Conservation (phyloP, 2,797 vertebrate species). For the Paratrypauchen microcephalus region DNA sequence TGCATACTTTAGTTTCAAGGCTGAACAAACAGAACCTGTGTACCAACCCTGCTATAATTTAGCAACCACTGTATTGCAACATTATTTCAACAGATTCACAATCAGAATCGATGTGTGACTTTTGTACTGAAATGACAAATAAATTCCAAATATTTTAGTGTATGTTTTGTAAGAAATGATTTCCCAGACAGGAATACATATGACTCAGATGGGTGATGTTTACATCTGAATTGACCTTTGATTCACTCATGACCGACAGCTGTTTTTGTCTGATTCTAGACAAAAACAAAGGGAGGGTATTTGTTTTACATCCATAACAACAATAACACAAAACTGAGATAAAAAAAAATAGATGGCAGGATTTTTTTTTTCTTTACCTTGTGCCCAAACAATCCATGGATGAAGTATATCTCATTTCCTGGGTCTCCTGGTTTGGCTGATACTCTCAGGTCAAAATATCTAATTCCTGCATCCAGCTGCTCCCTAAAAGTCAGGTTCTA, state of each 20-base stretch:
- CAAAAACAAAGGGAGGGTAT: background rate
- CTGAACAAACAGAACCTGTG: background rate
- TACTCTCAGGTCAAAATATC: conserved; percentile 96
- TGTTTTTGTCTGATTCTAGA: conserved; percentile 5
- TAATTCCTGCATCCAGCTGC: conserved; percentile 93
- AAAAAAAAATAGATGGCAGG: background rate
- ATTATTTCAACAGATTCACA: background rate
- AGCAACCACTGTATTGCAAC: background rate
- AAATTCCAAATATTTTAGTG: too few relatives aligned
- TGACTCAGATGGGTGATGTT: conserved; percentile 15
- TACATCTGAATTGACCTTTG: conserved; percentile 23
- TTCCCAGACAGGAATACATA: background rate
- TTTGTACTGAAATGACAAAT: too few relatives aligned
- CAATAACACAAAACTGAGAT: background rate
- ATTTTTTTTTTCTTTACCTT: conserved; percentile 63
- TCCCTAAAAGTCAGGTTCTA: conserved; percentile 91
- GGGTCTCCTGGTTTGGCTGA: conserved; percentile 91
- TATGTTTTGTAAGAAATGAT: background rate
- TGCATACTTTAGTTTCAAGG: background rate
- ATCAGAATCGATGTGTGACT: too few relatives aligned
- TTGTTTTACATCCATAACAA: background rate
- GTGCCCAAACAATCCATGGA: conserved; percentile 95
- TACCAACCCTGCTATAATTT: background rate
- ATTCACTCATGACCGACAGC: conserved; percentile 9
- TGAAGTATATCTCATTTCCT: conserved; percentile 90